Evolutionary conservation across 2,888 invertebrate species (phyloP).

Genomic region (Dryocosmus kuriphilus): DNA sequence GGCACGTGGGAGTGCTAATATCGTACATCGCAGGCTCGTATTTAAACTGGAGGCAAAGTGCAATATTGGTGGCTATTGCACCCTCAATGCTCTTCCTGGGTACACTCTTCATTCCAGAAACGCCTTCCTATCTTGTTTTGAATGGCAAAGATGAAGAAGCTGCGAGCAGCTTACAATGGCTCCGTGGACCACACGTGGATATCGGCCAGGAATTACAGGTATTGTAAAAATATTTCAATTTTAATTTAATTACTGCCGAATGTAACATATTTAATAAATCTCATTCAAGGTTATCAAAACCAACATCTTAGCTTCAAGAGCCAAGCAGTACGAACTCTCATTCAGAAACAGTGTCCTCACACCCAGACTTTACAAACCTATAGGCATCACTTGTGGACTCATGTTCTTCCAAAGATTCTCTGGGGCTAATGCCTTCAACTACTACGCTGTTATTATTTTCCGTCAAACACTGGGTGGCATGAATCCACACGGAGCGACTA

Average conservation of each 20-base stretch:
- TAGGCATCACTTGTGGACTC: conserved; percentile 89
- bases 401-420: conserved; percentile 94
- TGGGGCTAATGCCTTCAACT: conserved; percentile 91
- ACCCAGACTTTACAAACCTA: conserved; percentile 83
- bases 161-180: conserved; percentile 85
- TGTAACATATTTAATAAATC: neutral
- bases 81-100: conserved; percentile 88
- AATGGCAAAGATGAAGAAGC: conserved; percentile 88
- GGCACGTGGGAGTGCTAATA: conserved; percentile 90
- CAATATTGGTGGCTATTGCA: conserved; percentile 88
- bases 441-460: conserved; percentile 92
- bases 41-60: conserved; percentile 91
- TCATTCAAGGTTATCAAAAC: conserved; percentile 72
- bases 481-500: conserved; percentile 90
- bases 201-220: conserved; percentile 84
- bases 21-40: conserved; percentile 91
- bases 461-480: conserved; percentile 89
- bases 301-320: conserved; percentile 74
- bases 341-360: conserved; percentile 73
- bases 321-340: conserved; percentile 74
- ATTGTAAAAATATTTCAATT: conserved; percentile 30
- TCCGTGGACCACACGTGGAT: conserved; percentile 90
- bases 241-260: neutral
- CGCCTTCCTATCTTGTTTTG: conserved; percentile 90
- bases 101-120: conserved; percentile 91